phyloP scores from a whole-genome alignment of 2,888 invertebrate species.

The Antitype chi region DNA sequence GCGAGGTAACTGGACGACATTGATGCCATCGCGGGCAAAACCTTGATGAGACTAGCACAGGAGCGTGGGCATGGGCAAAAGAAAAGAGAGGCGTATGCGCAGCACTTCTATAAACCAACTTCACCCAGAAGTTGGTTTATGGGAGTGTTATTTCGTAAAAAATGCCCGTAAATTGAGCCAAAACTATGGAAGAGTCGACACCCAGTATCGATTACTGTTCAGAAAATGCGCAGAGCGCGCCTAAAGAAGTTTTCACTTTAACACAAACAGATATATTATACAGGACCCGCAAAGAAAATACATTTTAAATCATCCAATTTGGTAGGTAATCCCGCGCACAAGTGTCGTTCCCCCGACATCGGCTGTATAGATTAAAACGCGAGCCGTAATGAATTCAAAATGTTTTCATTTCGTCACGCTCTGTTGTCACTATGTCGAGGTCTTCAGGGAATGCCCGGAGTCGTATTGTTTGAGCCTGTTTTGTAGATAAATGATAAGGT shows the following conservation, averaged over 20 bases:
- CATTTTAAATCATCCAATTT: constrained; percentile 76
- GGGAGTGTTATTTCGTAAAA: too few relatives aligned
- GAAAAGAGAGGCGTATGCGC: too few relatives aligned
- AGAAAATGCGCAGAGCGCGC: neutral
- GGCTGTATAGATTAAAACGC: constrained; percentile 68
- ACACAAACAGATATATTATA: constrained; percentile 25
- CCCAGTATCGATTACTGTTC: neutral
- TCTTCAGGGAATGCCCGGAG: constrained; percentile 40
- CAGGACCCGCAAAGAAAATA: constrained; percentile 60
- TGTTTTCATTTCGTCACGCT: constrained; percentile 71
- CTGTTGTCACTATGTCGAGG: constrained; percentile 35
- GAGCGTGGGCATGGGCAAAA: too few relatives aligned
- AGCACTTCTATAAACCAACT: too few relatives aligned
- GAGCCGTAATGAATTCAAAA: constrained; percentile 73
- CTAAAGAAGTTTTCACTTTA: neutral
- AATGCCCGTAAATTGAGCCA: too few relatives aligned
- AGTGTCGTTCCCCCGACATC: constrained; percentile 65
- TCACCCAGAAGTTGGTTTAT: too few relatives aligned
- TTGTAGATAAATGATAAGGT: constrained; percentile 37
- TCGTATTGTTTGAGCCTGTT: constrained; percentile 33
- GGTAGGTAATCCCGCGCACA: constrained; percentile 67
- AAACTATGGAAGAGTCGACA: too few relatives aligned
- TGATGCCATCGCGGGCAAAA: too few relatives aligned
- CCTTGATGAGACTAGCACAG: too few relatives aligned
- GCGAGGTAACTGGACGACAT: too few relatives aligned